These are phyloP conservation scores for Hypomecis punctinalis DNA, from an alignment of 2,888 invertebrate species.

Conservation along the genomic window DNA sequence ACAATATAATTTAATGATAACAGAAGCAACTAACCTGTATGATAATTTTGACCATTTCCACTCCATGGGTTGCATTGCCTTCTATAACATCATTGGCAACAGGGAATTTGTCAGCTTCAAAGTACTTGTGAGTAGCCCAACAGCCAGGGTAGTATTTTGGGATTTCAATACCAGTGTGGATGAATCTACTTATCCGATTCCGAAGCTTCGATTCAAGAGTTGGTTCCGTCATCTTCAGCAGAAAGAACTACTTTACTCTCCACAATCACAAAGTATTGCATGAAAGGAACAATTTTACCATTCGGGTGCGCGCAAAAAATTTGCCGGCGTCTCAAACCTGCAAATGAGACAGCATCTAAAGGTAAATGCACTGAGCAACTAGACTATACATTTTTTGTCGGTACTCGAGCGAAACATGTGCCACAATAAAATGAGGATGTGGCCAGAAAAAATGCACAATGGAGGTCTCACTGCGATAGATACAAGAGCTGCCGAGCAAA, in stretches of 20 bases:
- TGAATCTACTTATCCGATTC: slow-evolving; percentile 75
- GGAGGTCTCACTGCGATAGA: slow-evolving; percentile 51
- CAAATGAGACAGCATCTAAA: slow-evolving; percentile 56
- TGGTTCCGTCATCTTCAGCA: slow-evolving; percentile 60
- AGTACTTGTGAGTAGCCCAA: slow-evolving; percentile 82
- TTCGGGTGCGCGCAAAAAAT: slow-evolving; percentile 47
- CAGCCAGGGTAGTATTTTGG: slow-evolving; percentile 85
- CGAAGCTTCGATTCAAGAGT: slow-evolving; percentile 64
- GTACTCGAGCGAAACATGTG: slow-evolving; percentile 81
- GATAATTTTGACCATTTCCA: slow-evolving; percentile 68
- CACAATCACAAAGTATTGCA: slow-evolving; percentile 48
- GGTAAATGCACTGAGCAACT: slow-evolving; percentile 64
- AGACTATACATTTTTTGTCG: slow-evolving; percentile 71
- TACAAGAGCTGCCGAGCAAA: slow-evolving; percentile 1
- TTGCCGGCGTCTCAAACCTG: slow-evolving; percentile 54
- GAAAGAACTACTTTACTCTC: slow-evolving; percentile 38
- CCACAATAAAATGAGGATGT: slow-evolving; percentile 81
- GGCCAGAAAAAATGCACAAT: slow-evolving; percentile 82
- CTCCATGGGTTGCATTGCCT: slow-evolving; percentile 47
- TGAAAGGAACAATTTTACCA: slow-evolving; percentile 48
- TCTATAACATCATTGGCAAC: slow-evolving; percentile 62
- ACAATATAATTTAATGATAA: too few relatives aligned
- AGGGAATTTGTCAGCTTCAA: slow-evolving; percentile 68
- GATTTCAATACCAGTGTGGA: slow-evolving; percentile 81
- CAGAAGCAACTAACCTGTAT: slow-evolving; percentile 58